Base-by-base conservation (phyloP, 1,140 invertebrate genomes). In the Globodera rostochiensis region DNA sequence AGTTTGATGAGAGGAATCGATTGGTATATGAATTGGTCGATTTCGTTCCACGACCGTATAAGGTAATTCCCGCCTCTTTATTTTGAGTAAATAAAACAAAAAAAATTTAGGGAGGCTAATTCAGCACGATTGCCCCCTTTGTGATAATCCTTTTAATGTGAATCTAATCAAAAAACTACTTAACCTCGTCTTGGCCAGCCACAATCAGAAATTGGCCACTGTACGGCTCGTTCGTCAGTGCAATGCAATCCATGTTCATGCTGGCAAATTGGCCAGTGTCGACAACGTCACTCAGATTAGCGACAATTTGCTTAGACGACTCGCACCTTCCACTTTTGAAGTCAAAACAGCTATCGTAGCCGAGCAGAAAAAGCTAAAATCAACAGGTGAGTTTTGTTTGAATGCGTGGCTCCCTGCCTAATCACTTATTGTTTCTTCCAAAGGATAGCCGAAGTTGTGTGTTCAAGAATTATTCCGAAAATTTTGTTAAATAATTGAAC, bases 231-330 rank as follows among this genome's bases (percentile, higher is more conserved):
- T 83, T 50, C 45, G 47, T 25, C 36, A 83, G 21, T 49, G 67
- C 69, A 47, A 83, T 66, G 15, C 78, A 60, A 57, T 83, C 81
- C 67, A 83, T 75, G 64, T 83, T 83, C 81, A 83, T 83, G 64
- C 60, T 83, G 6, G 81, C 69, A 71, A 46, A 82, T 45, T 50
- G 36, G 53, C 36, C 50, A 21, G 81, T 83, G 60, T 82, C 53
- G 13, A 82, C 66, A 19, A 66, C 46, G 53, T 50, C 79, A 64
- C 50, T 82, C 73, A 80, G 67, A 25, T 19, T 49, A 8, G 81
- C 81, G 13, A 19, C 64, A 4, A 82, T 53, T 57, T 64, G 66
- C 49, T 73, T 45, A 25, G 79, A 25, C 36, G 11, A 25, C 15
- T 11, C 66, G 13, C 11, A 8, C 9, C 8, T 46, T 19, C 60